Percentiles rank a stretch among this genome's conserved stretches.
Conservation (phyloP, 2,113 vertebrate genomes). For the Trichechus manatus region DNA sequence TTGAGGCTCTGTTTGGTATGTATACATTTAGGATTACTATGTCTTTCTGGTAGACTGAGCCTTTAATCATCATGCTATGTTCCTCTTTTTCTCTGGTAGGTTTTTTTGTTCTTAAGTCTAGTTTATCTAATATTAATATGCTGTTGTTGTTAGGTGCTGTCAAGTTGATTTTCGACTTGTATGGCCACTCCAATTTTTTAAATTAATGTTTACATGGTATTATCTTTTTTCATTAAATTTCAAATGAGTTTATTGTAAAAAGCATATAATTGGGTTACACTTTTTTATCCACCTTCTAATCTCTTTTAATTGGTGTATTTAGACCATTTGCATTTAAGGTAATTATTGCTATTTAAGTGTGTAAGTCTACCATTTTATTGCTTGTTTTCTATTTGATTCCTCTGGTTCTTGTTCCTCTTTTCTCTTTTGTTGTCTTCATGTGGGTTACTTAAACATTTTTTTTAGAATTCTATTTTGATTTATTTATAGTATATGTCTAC, state of each 20-base stretch:
- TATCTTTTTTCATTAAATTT: constrained; percentile 3
- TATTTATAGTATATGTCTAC: no score
- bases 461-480: no score
- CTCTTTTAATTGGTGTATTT: neutral
- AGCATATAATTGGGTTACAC: no score
- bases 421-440: neutral
- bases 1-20: neutral
- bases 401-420: neutral
- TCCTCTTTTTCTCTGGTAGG: neutral
- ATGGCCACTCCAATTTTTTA: no score
- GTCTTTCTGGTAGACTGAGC: neutral
- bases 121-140: neutral
- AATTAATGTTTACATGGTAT: no score
- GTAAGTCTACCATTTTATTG: neutral
- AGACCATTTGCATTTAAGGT: neutral
- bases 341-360: neutral
- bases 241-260: neutral
- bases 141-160: neutral
- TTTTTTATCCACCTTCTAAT: neutral
- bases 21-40: neutral
- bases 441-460: no score
- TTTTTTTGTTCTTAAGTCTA: neutral
- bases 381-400: neutral
- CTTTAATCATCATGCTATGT: neutral
- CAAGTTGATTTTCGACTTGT: neutral